These are phyloP conservation scores for Melanostoma scalare DNA, from an alignment of 2,888 invertebrate genomes.

Conservation along the genomic window DNA sequence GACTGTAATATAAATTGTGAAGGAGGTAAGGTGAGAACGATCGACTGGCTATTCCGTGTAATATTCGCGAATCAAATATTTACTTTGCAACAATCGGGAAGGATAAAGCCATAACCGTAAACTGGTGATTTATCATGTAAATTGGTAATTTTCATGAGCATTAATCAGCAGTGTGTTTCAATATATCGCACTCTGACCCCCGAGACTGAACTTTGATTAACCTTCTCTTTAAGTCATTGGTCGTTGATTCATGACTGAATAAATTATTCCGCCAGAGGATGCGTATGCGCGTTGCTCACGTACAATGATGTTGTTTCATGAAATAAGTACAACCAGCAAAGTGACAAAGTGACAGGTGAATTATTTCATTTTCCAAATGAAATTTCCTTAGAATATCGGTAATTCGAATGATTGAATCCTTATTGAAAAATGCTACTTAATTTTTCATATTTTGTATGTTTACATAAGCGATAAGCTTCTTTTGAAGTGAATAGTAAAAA, in stretches of 20 bases:
- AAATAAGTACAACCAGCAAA: not conserved
- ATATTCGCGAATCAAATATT: slow-evolving; percentile 51
- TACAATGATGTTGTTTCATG: not conserved
- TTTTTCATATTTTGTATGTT: too few relatives aligned
- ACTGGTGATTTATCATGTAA: slow-evolving; percentile 48
- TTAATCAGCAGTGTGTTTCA: slow-evolving; percentile 34
- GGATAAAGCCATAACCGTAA: slow-evolving; percentile 29
- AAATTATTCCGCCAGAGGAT: not conserved
- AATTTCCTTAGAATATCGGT: too few relatives aligned
- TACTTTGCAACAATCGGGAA: slow-evolving; percentile 38
- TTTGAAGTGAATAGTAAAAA: too few relatives aligned
- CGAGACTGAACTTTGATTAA: slow-evolving; percentile 55
- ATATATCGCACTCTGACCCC: slow-evolving; percentile 37
- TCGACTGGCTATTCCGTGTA: slow-evolving; percentile 46
- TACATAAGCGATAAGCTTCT: too few relatives aligned
- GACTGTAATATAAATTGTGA: too few relatives aligned
- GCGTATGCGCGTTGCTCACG: not conserved
- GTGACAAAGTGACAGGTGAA: too few relatives aligned
- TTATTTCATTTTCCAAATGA: too few relatives aligned
- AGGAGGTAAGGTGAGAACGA: too few relatives aligned
- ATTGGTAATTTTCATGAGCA: slow-evolving; percentile 57
- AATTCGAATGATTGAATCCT: too few relatives aligned
- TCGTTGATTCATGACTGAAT: slow-evolving; percentile 1
- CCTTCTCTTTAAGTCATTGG: slow-evolving; percentile 12
- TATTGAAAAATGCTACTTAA: too few relatives aligned